Base-by-base conservation (phyloP, 2,888 invertebrate species). In the Nomada fabriciana region DNA sequence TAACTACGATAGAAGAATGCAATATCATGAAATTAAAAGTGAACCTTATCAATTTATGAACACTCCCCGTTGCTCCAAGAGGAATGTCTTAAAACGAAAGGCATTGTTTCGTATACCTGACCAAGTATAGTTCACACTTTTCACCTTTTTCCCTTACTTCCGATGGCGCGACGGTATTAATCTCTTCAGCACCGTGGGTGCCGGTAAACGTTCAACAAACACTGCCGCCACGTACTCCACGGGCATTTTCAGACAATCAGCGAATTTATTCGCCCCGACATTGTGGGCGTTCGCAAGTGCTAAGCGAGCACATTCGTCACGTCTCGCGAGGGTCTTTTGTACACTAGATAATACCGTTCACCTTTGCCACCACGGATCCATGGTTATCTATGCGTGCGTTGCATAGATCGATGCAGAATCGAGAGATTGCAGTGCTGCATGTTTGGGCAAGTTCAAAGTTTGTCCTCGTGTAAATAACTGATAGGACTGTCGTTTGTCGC, bases 231-330 rank as follows among this genome's bases (percentile, higher is more conserved):
- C 76, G 29, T 61, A 70, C 61, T 1, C 47, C 70, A 64, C 29
- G 76, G 63, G 50, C 61, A 70, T 76, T 71, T 73, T 61, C 76
- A 76, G 73, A 76, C 76, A 72, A 76, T 65, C 76, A 25, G 57
- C 73, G 73, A 59, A 76, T 76, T 72, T 73, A 76, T 73, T 73
- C 64, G 59, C 42, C 72, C 18, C 70, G 63, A 23, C 42, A 18
- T 29, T 63, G 76, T 73, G 73, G 64, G 64, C 64, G 76, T 65
- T 63, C 47, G 53, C 47, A 36, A 59, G 20, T 55, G 76, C 50
- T 63, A 36, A 70, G 55, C 60, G 71, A 36, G 50, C 25, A 55
- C 63, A 55, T 76, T 71, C 63, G n/a, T 47, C 50, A 61, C 55
- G 76, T 76, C 76, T n/a, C 20, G 43, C 20, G 53, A 68, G 29